Evolutionary conservation across 2,797 vertebrate genomes (phyloP), one percentile per base, ranked within the genome.

Genomic region (Ibycter americanus): DNA sequence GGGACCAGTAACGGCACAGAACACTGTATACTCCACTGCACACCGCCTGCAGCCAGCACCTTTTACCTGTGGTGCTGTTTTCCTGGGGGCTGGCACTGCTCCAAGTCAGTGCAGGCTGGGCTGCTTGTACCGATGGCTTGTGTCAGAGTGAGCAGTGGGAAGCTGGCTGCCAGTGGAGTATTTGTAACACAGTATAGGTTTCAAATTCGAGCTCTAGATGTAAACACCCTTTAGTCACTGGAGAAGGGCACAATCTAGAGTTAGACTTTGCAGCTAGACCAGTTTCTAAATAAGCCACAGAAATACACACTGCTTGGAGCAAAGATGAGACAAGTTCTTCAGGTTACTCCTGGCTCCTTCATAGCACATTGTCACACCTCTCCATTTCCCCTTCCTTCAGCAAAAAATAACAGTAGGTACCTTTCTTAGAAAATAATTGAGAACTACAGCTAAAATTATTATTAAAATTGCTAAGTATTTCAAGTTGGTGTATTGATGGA

Each of bases 91-190:
- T 68, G 52, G 61, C 77, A 63, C 86, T 7, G 6, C 36, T 47
- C n/a, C 55, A 40, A 25, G 12, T 22, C 34, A 5, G 0, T 3
- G 21, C 15, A 36, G 29, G 38, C 56, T 52, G 34, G 40, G 29
- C 54, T 70, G 4, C 63, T 5, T 31, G 59, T 23, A 67, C 16
- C 0, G 1, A 3, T 0, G 4, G 31, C 52, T 61, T 25, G 5
- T 1, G 0, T 31, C 29, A 32, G 8, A 0, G 20, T 8, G 54
- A 85, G 13, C 51, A 19, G 36, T 2, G 12, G 29, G 78, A 38
- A 31, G 52, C 65, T 36, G n/a, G 32, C 61, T 80, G 40, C 66
- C 62, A 49, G 36, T 0, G 15, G 16, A 55, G 20, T 1, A 7
- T 49, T 84, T 73, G 1, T 36, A 54, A 16, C 44, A 15, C 17